Evolutionary conservation across 1,140 invertebrate genomes (phyloP).

Genomic region (Homarus americanus): DNA sequence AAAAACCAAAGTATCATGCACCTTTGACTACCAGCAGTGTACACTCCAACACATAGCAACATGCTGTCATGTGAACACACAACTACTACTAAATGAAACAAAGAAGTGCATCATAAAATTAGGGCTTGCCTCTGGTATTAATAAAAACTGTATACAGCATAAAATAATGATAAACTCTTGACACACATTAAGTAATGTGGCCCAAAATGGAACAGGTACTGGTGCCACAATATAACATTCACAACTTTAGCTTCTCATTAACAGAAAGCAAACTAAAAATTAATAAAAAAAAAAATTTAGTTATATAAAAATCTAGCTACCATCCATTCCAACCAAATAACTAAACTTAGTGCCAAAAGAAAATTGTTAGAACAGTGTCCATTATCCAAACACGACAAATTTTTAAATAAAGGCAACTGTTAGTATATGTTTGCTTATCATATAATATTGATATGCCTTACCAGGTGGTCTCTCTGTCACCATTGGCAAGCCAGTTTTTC

Average conservation of each 20-base stretch:
- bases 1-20: constrained; percentile 13
- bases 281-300: not conserved
- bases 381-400: not conserved
- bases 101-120: not conserved
- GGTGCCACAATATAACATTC: not conserved
- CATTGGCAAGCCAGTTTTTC: constrained; percentile 87
- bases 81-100: not conserved
- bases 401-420: not conserved
- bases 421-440: not conserved
- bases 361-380: not conserved
- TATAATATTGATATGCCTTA: constrained; percentile 78
- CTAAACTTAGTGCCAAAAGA: not conserved
- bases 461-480: constrained; percentile 92
- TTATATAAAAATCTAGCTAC: not conserved
- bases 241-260: not conserved
- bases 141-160: not conserved
- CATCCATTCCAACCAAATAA: constrained; percentile 2
- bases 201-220: not conserved
- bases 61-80: constrained; percentile 29
- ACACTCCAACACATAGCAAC: constrained; percentile 29
- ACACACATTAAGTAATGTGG: not conserved
- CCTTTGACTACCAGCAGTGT: constrained; percentile 17
- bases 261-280: not conserved
- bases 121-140: not conserved
- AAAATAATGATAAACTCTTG: not conserved